Conservation (phyloP, 2,888 invertebrate species). For the Caenorhabditis sp. region DNA sequence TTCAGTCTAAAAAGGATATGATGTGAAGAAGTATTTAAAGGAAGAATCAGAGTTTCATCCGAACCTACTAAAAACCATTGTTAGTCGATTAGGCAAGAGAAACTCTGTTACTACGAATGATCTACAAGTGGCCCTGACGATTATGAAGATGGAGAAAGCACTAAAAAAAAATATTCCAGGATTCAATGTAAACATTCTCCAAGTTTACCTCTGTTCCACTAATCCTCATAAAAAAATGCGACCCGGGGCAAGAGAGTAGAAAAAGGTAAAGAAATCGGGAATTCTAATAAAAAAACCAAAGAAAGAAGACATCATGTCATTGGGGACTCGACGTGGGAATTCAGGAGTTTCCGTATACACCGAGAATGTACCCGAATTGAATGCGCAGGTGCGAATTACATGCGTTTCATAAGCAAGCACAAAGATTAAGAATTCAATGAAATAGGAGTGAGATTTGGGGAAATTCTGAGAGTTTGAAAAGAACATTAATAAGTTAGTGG, state of each 20-base stretch:
- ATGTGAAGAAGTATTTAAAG: neutral
- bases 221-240: slow-evolving; percentile 19
- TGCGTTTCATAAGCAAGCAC: neutral
- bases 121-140: slow-evolving; percentile 22
- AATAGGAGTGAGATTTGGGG: neutral
- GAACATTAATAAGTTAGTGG: slow-evolving; percentile 52
- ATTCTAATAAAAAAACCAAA: neutral
- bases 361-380: slow-evolving; percentile 19
- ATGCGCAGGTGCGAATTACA: slow-evolving; percentile 37
- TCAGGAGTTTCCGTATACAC: neutral
- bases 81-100: slow-evolving; percentile 18
- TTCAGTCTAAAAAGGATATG: slow-evolving; percentile 47
- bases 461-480: slow-evolving; percentile 9
- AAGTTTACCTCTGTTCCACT: slow-evolving; percentile 5
- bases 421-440: slow-evolving; percentile 27
- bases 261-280: slow-evolving; percentile 4
- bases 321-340: slow-evolving; percentile 17
- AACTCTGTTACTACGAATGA: slow-evolving; percentile 36
- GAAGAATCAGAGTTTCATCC: neutral
- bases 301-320: neutral
- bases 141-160: slow-evolving; percentile 3
- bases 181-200: neutral
- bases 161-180: slow-evolving; percentile 13
- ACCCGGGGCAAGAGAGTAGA: neutral
- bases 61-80: slow-evolving; percentile 40